Base-by-base conservation (phyloP, 2,888 invertebrate species). In the Machimus rusticus region DNA sequence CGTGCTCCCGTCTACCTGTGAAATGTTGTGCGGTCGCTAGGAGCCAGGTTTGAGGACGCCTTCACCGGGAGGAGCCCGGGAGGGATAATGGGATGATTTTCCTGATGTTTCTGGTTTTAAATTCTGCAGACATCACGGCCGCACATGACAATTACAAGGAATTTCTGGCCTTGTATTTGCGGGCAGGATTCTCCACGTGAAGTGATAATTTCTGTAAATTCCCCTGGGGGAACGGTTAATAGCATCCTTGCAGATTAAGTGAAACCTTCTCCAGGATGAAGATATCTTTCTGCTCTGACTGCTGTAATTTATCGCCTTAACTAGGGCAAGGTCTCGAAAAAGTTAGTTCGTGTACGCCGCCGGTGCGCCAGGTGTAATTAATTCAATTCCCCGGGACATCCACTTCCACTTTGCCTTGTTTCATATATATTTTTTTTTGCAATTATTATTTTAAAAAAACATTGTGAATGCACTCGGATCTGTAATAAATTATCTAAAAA, bases 131-230 rank as follows among this genome's bases (percentile, higher is more conserved):
- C 81, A 81, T 81, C 81, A 81, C 81, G 81, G 57, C 55, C 55
- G 81, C 81, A 81, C 55, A 81, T 81, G 81, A 81, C 81, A 81
- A 81, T 81, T 81, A 81, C 81, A 81, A 55, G 31, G 31, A 55
- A 81, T 81, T 66, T 81, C 81, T 81, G 57, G 81, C 39, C 81
- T 81, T 81, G 81, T 81, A 81, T 55, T 81, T 81, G 81, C 81
- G 81, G 81, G 34, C 55, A 34, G 46, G 55, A 55, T 81, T 28
- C 34, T 81, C 81, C 23, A 85, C 74, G 85, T 85, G 85, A 85
- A 85, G 85, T 85, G 85, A 85, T 85, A 85, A 85, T 85, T 85
- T 85, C 85, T 85, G 19, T 43, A 74, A 85, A 85, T 74, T 74
- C 85, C 85, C 74, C 31, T 43, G 43, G 43, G 74, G 74, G 39